Base-by-base conservation (phyloP, 2,888 invertebrate genomes). In the Acleris literana region DNA sequence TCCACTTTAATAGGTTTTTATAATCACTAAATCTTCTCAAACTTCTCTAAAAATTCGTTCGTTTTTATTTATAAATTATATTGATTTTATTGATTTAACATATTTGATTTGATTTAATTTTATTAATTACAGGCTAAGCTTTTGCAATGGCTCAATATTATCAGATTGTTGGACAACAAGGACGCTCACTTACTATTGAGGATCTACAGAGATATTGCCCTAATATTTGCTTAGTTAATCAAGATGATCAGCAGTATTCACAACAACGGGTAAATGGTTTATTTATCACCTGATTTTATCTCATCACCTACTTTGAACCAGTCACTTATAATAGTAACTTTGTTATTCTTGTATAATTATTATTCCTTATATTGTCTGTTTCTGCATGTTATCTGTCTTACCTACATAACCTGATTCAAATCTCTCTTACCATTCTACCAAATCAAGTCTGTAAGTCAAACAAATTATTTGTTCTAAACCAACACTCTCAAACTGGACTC, bases 71-170 rank as follows among this genome's bases (percentile, higher is more conserved):
- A 13, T 7, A 18, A 48, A n/a, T 48, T 20, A 59, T 18, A 25
- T n/a, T 48, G 52, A 64, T 33, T 57, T 22, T 54, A 25, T 25
- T 25, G 6, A 25, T 25, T 25, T 25, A 5, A 25, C 6, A 5
- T 25, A 25, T 25, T 5, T 25, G 6, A 25, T 25, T 6, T 25
- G 25, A 25, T 25, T 59, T 57, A 17, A 18, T 64, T 22, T 59
- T 39, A 71, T 68, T 72, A 65, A 72, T 81, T 81, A 72, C 77
- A 91, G 90, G 88, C 74, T 92, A 87, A 90, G 77, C 60, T 71
- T 76, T 82, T 84, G 90, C 86, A 84, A 95, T 95, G 95, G 95
- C 95, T 85, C 95, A 95, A 86, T 95, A 94, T 88, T 95, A 93
- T 84, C 95, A 95, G 78, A 94, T 95, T 81, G 93, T 94, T 83